Base-by-base conservation (phyloP, 2,888 invertebrate genomes). In the Piscicola geometra region DNA sequence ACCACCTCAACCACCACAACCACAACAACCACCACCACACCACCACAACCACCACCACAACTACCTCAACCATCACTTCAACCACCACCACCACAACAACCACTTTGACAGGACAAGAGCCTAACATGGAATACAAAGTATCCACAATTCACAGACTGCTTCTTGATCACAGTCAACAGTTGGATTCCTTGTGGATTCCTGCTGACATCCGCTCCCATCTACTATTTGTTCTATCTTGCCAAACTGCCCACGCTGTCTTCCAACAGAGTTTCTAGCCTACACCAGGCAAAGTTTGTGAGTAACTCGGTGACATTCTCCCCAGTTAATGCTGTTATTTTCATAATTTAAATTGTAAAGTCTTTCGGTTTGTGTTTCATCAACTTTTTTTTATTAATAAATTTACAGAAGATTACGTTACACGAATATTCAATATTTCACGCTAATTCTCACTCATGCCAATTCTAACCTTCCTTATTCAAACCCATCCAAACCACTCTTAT, bases 101-200 rank as follows among this genome's bases (percentile, higher is more conserved):
- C 41, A 32, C 41, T 28, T 32, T n/a, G n/a, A n/a, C 70, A 80
- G 80, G 75, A 79, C 71, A 25, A 30, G 1, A 70, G 71, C 21
- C 56, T 80, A 25, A 80, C 80, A 68, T 80, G 79, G 79, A 32
- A 80, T 71, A 79, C 77, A 18, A 66, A 75, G 33, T 56, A 79
- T 84, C 96, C 94, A 52, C 91, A 93, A 83, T 88, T 97, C 80
- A 93, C 96, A 78, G 89, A 89, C 83, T 98, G 97, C 86, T 95
- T 97, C 86, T 91, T 95, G 86, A 91, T 91, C 85, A 95, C 96
- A 0, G 90, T 92, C 0, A 86, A 97, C 36, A 88, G 93, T 71
- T 98, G 96, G 95, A 86, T 89, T 50, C 96, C 97, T 0, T 93
- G 93, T 85, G 88, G 89, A 72, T 93, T 92, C 85, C 87, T 94